Conservation (phyloP, 2,888 invertebrate species). For the Drosophila sordidula region DNA sequence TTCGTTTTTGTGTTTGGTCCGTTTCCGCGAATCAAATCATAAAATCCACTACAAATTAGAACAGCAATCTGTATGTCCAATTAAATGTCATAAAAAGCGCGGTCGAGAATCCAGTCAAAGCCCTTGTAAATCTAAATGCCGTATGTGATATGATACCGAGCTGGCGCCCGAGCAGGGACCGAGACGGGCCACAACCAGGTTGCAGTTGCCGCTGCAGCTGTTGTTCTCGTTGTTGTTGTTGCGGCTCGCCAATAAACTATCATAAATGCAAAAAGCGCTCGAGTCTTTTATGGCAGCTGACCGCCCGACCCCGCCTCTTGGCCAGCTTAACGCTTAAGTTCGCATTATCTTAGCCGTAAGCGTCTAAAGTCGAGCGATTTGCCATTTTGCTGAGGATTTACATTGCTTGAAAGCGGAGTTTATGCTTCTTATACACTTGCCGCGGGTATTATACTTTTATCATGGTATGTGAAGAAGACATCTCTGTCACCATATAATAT, state of each 20-base stretch:
- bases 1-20: constrained; percentile 3
- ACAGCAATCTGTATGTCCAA: constrained; percentile 66
- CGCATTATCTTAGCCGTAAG: constrained; percentile 64
- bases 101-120: constrained; percentile 30
- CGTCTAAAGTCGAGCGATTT: constrained; percentile 54
- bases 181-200: constrained; percentile 3
- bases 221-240: constrained; percentile 7
- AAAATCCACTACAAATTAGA: constrained; percentile 63
- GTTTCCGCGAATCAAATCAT: constrained; percentile 77
- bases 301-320: background rate
- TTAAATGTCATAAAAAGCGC: constrained; percentile 74
- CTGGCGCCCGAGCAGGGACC: constrained; percentile 17
- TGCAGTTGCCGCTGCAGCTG: background rate
- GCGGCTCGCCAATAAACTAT: constrained; percentile 46
- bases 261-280: constrained; percentile 64
- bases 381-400: constrained; percentile 36
- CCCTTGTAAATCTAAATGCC: constrained; percentile 70
- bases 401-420: constrained; percentile 14
- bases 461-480: too few relatives aligned
- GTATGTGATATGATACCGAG: constrained; percentile 37
- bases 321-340: constrained; percentile 36
- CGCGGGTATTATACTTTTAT: background rate
- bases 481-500: too few relatives aligned
- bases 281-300: constrained; percentile 56
- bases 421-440: background rate